Base-by-base conservation (phyloP, 2,797 vertebrate genomes). In the Apogon hyalosoma region DNA sequence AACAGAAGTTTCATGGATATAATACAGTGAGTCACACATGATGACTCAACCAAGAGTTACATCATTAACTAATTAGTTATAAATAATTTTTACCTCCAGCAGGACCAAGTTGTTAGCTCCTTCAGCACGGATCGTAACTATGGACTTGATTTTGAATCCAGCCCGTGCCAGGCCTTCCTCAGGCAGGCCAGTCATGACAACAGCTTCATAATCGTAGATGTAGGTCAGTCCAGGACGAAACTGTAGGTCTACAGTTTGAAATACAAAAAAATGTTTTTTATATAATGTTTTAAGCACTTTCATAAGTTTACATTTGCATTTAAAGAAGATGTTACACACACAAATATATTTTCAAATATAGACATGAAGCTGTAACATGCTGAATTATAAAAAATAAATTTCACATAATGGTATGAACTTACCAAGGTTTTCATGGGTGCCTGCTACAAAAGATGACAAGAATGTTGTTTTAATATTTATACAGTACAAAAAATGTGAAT, bases 121-220 rank as follows among this genome's bases (percentile, higher is more conserved):
- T 31, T 63, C 73, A 51, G 86, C 84, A 82, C 84, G 87, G 75
- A 96, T 93, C 66, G 92, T 70, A 69, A 95, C 85, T 88, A 93
- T 94, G 91, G 93, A 90, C 58, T 33, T 88, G 63, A 95, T 62
- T 92, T 94, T 94, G 6, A 96, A 69, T 28, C 95, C 94, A 52
- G 93, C 82, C 77, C 92, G 93, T 58, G 92, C 90, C 73, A 95
- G 84, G 75, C 90, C 94, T 48, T 91, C 75, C 51, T 95, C 93
- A 62, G 92, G 92, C 51, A 95, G 80, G 56, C 94, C 93, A 0
- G 90, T 90, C 80, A 93, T 43, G 1, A 94, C 57, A 8, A 69
- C 0, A 28, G 85, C 93, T 60, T 94, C 92, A 92, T 95, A 95
- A n/a, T 92, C 90, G 88, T 94, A 94, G 18, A 86, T 69, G 13